A percentile compares a stretch with the other conserved stretches of the same genome.
phyloP scores from a whole-genome alignment of 1,140 invertebrate genomes.

The Theocolax elegans region DNA sequence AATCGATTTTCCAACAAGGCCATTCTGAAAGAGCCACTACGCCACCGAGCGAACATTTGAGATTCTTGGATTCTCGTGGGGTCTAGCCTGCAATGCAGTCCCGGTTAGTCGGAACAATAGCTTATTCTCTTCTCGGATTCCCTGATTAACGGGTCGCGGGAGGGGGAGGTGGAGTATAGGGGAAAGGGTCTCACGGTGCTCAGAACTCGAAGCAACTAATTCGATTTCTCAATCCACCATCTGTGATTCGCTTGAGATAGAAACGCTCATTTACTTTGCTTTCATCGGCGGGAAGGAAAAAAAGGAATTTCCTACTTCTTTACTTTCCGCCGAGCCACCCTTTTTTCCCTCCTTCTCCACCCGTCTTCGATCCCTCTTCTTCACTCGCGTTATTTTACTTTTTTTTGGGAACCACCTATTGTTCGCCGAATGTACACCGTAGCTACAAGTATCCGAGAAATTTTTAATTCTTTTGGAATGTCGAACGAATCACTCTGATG shows the following conservation, averaged over 20 bases:
- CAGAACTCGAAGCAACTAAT: slow-evolving; percentile 31
- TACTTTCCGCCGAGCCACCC: neutral
- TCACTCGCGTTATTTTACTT: neutral
- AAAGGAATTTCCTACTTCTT: slow-evolving; percentile 2
- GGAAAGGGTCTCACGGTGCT: neutral
- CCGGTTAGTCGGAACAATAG: slow-evolving; percentile 23
- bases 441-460: neutral
- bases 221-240: slow-evolving; percentile 17
- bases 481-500: neutral
- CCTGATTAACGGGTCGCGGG: slow-evolving; percentile 15
- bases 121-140: slow-evolving; percentile 29
- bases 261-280: slow-evolving; percentile 28
- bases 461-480: neutral
- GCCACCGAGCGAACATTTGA: slow-evolving; percentile 11
- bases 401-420: slow-evolving; percentile 11
- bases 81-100: slow-evolving; percentile 2
- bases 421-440: neutral
- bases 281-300: neutral
- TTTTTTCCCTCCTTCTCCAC: neutral
- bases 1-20: slow-evolving; percentile 14
- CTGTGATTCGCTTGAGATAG: slow-evolving; percentile 14
- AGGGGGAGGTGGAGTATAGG: neutral
- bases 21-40: neutral
- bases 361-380: neutral
- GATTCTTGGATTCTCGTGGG: slow-evolving; percentile 21